Conservation (phyloP, 2,797 vertebrate genomes). For the Sebastes wilsoni region DNA sequence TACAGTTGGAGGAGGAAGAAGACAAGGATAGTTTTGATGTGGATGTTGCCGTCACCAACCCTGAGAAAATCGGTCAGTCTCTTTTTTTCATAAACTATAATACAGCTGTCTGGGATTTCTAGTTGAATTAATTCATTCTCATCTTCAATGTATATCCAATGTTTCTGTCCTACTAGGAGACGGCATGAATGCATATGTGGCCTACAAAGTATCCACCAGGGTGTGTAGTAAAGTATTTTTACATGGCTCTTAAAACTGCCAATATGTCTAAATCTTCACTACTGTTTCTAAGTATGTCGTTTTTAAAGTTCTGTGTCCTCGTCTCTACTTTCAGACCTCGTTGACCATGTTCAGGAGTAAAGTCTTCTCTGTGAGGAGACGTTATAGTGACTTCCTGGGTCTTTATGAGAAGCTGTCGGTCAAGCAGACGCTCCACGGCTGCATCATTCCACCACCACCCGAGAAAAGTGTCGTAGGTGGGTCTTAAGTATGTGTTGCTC, state of each 20-base stretch:
- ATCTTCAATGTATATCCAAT: background rate
- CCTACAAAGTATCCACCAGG: slow-evolving; percentile 96
- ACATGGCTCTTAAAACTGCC: background rate
- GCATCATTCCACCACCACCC: slow-evolving; percentile 92
- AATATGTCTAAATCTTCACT: background rate
- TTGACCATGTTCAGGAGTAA: slow-evolving; percentile 92
- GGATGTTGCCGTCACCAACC: slow-evolving; percentile 92
- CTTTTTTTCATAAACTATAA: background rate
- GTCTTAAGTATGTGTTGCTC: background rate
- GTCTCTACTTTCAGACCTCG: slow-evolving; percentile 83
- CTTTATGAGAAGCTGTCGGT: slow-evolving; percentile 94
- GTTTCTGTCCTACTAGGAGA: slow-evolving; percentile 84
- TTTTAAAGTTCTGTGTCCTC: background rate
- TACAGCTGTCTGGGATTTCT: background rate
- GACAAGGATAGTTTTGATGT: slow-evolving; percentile 91
- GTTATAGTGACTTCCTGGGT: slow-evolving; percentile 97
- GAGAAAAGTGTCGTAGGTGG: slow-evolving; percentile 96
- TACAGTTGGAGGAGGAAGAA: slow-evolving; percentile 91
- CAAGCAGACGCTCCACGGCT: slow-evolving; percentile 92
- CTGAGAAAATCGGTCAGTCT: slow-evolving; percentile 95
- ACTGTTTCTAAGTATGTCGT: background rate
- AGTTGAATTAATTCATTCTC: background rate
- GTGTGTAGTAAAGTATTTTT: slow-evolving; percentile 74
- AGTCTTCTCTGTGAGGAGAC: slow-evolving; percentile 91
- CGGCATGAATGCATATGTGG: slow-evolving; percentile 96